Evolutionary conservation across 2,113 vertebrate genomes (phyloP).

Genomic region (Bucco capensis): DNA sequence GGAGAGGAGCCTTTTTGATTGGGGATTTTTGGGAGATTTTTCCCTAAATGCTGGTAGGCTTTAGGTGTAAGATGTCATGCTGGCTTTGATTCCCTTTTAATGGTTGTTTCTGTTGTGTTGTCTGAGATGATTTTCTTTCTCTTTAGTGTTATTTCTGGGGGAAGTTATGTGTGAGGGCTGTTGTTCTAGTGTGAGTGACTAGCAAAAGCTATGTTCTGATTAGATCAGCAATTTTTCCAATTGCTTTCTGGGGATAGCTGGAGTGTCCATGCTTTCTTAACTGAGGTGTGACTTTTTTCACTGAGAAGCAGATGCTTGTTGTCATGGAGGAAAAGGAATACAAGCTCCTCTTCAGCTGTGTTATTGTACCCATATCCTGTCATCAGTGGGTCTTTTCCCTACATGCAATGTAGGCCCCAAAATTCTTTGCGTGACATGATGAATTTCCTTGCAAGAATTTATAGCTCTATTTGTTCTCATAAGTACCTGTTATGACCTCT

Average conservation of each 20-base stretch:
- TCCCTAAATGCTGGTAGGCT: not conserved
- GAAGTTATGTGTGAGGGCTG: not conserved
- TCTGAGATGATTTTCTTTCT: not conserved
- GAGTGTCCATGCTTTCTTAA: not conserved
- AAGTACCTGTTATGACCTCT: not conserved
- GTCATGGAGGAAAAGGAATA: not conserved
- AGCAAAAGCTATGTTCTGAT: not conserved
- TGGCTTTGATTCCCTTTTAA: not conserved
- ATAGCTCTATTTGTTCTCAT: not conserved
- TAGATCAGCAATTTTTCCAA: not conserved
- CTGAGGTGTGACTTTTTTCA: not conserved
- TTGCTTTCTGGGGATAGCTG: not conserved
- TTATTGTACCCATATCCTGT: not conserved
- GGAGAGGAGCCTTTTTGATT: accelerated
- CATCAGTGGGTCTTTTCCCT: not conserved
- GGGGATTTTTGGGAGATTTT: not conserved
- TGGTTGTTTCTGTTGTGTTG: not conserved
- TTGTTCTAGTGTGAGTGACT: not conserved
- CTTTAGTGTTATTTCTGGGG: not conserved
- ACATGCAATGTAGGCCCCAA: not conserved
- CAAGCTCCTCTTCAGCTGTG: not conserved
- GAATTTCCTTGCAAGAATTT: not conserved
- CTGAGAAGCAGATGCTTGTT: not conserved
- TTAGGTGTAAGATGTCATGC: not conserved
- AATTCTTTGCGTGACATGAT: not conserved